A percentile compares a stretch with the other conserved stretches of the same genome.
These are phyloP conservation scores for Euschistus heros DNA, from an alignment of 1,140 invertebrate genomes.

Conservation along the genomic window DNA sequence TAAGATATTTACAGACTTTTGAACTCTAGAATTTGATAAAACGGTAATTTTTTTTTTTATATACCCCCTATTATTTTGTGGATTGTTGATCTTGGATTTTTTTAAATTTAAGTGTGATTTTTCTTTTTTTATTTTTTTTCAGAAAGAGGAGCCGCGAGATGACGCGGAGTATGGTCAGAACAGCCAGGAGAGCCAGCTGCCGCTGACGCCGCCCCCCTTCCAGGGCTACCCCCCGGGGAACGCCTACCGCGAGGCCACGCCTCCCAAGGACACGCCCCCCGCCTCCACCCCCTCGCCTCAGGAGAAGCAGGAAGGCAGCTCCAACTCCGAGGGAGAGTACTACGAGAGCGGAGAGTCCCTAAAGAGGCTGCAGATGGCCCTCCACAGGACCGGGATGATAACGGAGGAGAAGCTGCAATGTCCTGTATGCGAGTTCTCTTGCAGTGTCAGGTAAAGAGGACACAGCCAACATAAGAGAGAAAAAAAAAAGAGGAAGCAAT, in stretches of 20 bases:
- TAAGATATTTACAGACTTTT: too few species aligned
- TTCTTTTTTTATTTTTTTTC: neutral
- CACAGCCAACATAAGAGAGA: neutral
- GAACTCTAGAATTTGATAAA: too few species aligned
- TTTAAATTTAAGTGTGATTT: neutral
- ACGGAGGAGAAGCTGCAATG: constrained; percentile 28
- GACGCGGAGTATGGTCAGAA: neutral
- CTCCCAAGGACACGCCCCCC: constrained; percentile 6
- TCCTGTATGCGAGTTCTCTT: constrained; percentile 27
- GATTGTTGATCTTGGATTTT: neutral
- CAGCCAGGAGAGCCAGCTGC: neutral
- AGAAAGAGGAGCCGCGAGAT: constrained; percentile 3
- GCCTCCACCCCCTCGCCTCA: neutral
- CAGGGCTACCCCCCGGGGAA: neutral
- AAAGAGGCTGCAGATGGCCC: constrained; percentile 27
- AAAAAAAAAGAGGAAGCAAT: neutral
- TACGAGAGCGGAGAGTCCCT: constrained; percentile 24
- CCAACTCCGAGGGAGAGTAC: constrained; percentile 15
- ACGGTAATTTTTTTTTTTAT: too few species aligned
- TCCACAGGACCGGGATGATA: constrained; percentile 27
- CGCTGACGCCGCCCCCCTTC: neutral
- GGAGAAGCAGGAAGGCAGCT: neutral
- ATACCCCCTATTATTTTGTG: too few species aligned
- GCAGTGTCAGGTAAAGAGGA: constrained; percentile 22
- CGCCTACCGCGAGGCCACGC: neutral